These are phyloP conservation scores for Papilio machaon DNA, from an alignment of 1,140 invertebrate genomes.

Conservation along the genomic window DNA sequence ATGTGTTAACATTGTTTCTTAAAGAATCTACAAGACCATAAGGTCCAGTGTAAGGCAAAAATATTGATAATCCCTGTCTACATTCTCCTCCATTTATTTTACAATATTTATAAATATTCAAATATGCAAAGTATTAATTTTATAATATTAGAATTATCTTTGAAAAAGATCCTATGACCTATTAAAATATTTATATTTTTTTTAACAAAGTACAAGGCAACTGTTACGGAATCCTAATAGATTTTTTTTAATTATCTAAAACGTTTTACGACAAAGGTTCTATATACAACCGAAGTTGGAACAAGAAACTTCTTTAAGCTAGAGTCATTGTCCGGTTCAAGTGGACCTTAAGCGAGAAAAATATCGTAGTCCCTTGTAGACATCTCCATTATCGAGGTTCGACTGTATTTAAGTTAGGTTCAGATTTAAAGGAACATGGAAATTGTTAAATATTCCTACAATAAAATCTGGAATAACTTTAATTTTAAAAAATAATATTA, in stretches of 20 bases:
- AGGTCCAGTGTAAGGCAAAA: not conserved
- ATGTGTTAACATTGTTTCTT: not conserved
- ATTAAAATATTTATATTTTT: not conserved
- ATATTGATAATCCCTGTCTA: not conserved
- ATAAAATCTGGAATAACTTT: not conserved
- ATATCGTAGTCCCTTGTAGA: no score
- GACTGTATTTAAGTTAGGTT: no score
- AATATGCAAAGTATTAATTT: no score
- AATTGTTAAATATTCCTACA: not conserved
- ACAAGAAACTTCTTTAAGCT: no score
- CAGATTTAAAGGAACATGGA: not conserved
- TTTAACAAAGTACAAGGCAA: constrained; percentile 16
- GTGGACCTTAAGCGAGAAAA: no score
- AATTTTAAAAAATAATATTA: not conserved
- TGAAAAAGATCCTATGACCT: not conserved
- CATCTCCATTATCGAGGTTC: no score
- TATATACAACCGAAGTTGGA: not conserved
- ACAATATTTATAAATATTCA: no score
- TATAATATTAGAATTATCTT: not conserved
- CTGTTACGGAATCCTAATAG: not conserved
- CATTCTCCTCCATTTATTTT: not conserved
- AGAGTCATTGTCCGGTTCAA: no score
- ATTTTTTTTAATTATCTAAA: not conserved
- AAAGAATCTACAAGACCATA: not conserved
- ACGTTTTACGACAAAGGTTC: not conserved